Evolutionary conservation across 2,888 invertebrate species (phyloP).

Genomic region (Andrena trimmerana): DNA sequence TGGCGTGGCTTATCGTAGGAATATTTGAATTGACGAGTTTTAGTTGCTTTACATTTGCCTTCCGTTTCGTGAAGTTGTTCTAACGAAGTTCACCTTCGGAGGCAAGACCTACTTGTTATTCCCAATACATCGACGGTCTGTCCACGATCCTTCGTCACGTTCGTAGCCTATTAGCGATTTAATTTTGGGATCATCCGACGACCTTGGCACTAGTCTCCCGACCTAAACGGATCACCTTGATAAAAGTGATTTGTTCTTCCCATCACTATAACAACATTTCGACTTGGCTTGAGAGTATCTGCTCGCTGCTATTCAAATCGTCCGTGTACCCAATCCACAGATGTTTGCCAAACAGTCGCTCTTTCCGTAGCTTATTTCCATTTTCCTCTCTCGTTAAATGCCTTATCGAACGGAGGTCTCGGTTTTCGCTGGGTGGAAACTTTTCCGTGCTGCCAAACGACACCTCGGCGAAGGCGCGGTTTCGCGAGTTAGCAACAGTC

Average conservation of each 20-base stretch:
- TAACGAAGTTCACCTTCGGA: not conserved
- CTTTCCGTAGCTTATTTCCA: not conserved
- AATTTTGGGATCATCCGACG: slow-evolving; percentile 3
- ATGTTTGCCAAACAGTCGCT: not conserved
- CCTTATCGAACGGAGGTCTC: not conserved
- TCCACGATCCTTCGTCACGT: not conserved
- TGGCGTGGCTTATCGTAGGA: no score
- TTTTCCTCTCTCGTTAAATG: not conserved
- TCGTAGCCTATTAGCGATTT: not conserved
- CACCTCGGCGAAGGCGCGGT: slow-evolving; percentile 38
- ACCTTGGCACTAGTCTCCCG: slow-evolving; percentile 6
- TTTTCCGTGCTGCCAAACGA: not conserved
- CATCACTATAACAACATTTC: not conserved
- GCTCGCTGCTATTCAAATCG: not conserved
- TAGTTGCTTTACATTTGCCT: not conserved
- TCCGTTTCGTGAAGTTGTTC: not conserved
- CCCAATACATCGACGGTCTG: not conserved
- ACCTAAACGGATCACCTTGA: slow-evolving; percentile 13
- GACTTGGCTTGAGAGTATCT: slow-evolving; percentile 4
- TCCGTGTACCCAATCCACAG: not conserved
- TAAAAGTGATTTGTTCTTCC: slow-evolving; percentile 13
- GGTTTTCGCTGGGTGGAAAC: not conserved
- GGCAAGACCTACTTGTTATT: not conserved
- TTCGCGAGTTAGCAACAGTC: slow-evolving; percentile 60
- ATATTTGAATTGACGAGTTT: no score